Conservation (phyloP, 2,888 invertebrate species). For the Napeogenes inachia region DNA sequence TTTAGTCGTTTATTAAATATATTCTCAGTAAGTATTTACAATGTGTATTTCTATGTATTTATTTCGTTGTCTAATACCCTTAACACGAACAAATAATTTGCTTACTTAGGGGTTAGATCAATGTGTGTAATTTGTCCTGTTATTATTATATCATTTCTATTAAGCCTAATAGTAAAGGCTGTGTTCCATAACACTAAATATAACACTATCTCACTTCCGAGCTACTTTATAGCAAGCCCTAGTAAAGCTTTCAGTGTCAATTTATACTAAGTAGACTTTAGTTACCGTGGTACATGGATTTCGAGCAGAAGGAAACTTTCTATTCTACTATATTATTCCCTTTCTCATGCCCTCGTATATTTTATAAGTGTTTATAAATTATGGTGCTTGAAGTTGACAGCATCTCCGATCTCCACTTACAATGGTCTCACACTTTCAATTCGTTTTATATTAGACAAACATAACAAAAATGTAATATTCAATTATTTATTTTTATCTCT, state of each 20-base stretch:
- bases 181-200: conserved; percentile 28
- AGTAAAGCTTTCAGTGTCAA: conserved; percentile 22
- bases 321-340: conserved; percentile 32
- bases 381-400: conserved; percentile 20
- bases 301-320: conserved; percentile 32
- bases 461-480: too few relatives aligned
- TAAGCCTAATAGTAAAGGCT: conserved; percentile 21
- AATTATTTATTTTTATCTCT: too few relatives aligned
- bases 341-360: conserved; percentile 44
- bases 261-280: conserved; percentile 33
- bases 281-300: conserved; percentile 32
- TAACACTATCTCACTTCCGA: conserved; percentile 31
- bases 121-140: too few relatives aligned
- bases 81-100: too few relatives aligned
- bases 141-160: background rate
- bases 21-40: too few relatives aligned
- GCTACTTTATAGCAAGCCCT: background rate
- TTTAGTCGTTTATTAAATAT: too few relatives aligned
- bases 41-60: too few relatives aligned
- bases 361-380: conserved; percentile 48
- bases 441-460: too few relatives aligned
- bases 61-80: too few relatives aligned
- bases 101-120: too few relatives aligned
- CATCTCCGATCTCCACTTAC: background rate
- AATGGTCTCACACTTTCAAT: too few relatives aligned